A percentile compares a stretch with the other conserved stretches of the same genome.
Evolutionary conservation across 2,113 vertebrate species (phyloP).

Genomic region (Hippocampus abdominalis): DNA sequence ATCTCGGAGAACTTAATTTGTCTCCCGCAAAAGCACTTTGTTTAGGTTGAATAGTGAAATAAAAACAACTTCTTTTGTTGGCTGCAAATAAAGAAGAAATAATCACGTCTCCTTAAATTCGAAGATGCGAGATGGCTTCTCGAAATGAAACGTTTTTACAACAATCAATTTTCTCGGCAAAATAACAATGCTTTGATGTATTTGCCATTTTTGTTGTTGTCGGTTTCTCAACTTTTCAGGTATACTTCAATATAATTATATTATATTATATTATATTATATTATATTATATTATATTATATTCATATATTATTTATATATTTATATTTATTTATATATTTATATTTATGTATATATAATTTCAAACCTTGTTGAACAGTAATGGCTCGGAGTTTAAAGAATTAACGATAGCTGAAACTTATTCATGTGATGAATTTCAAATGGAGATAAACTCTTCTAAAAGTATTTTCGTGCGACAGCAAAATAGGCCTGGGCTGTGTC

Average conservation of each 20-base stretch:
- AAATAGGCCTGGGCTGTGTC: background rate
- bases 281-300: too few relatives aligned
- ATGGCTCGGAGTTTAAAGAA: background rate
- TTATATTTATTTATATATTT: too few relatives aligned
- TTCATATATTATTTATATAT: too few relatives aligned
- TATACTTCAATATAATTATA: background rate
- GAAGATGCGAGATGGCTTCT: background rate
- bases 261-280: too few relatives aligned
- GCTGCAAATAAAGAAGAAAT: background rate
- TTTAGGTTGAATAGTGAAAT: background rate
- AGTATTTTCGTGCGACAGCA: background rate
- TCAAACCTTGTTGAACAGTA: background rate
- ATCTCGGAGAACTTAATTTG: slow-evolving; percentile 1
- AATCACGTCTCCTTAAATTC: background rate
- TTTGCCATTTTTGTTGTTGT: background rate
- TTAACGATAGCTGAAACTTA: background rate
- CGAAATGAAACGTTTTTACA: background rate
- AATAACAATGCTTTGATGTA: background rate
- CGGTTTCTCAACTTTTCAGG: background rate
- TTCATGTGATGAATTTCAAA: background rate
- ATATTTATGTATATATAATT: too few relatives aligned
- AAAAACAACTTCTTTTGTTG: background rate
- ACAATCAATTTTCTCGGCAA: background rate
- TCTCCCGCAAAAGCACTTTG: background rate
- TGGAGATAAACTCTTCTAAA: background rate